Evolutionary conservation across 2,888 invertebrate genomes (phyloP).

Genomic region (Caenorhabditis uteleia): DNA sequence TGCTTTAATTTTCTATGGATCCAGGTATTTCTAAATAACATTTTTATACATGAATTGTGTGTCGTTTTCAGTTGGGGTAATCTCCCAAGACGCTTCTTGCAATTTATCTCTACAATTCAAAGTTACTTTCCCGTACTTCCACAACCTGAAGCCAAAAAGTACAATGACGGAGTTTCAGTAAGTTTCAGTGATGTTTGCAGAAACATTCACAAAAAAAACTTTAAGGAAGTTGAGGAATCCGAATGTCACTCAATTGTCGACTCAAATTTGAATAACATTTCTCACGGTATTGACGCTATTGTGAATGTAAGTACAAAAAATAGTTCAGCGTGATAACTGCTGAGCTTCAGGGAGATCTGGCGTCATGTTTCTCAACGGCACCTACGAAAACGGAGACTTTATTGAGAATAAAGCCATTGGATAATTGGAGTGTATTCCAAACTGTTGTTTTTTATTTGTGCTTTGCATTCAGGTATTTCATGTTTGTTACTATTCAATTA

Average conservation of each 20-base stretch:
- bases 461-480: conserved; percentile 38
- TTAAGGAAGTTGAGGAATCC: no score
- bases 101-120: conserved; percentile 44
- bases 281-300: conserved; percentile 1
- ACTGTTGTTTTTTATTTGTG: conserved; percentile 34
- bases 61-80: conserved; percentile 46
- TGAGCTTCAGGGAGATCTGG: conserved; percentile 37
- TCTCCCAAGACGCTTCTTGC: conserved; percentile 50
- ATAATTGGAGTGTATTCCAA: conserved; percentile 30
- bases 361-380: conserved; percentile 34
- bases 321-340: no score
- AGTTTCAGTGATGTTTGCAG: no score
- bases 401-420: conserved; percentile 17
- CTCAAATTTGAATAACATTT: neutral
- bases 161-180: no score
- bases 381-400: conserved; percentile 36
- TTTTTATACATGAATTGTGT: neutral
- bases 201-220: no score
- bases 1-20: conserved; percentile 39
- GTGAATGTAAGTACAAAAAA: conserved; percentile 1
- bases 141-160: no score
- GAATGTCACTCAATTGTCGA: neutral
- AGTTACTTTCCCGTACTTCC: conserved; percentile 45
- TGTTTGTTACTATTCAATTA: neutral
- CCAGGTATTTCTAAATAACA: conserved; percentile 10